phyloP scores from a whole-genome alignment of 2,888 invertebrate genomes.

The Cataglyphis albicans region DNA sequence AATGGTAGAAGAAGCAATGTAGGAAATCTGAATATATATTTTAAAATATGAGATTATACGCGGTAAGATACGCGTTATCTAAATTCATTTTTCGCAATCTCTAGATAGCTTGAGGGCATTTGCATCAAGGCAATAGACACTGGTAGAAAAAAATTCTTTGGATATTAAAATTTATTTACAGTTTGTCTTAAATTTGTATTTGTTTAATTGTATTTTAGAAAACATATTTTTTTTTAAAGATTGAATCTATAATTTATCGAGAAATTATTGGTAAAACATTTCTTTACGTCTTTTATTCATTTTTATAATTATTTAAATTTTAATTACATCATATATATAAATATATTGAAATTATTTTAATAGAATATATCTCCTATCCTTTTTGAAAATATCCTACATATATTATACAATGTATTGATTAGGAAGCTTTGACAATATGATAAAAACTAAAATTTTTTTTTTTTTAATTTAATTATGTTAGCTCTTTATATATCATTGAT shows the following conservation, averaged over 20 bases:
- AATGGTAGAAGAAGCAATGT: neutral
- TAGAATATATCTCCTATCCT: conserved; percentile 1
- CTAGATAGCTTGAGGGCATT: neutral
- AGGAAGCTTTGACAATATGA: conserved; percentile 58
- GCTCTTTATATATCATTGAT: neutral
- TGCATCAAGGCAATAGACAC: neutral
- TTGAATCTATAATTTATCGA: conserved; percentile 12
- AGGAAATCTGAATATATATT: conserved; percentile 13
- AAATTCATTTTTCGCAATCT: conserved; percentile 23
- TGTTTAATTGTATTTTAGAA: conserved; percentile 36
- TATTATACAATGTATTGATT: neutral
- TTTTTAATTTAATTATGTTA: conserved; percentile 19
- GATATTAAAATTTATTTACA: neutral
- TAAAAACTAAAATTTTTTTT: neutral
- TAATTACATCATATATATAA: neutral
- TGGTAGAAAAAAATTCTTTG: neutral
- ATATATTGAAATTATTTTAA: neutral
- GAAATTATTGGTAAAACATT: neutral
- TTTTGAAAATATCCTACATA: neutral
- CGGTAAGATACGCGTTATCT: conserved; percentile 15
- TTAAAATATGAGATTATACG: neutral
- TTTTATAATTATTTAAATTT: conserved; percentile 8
- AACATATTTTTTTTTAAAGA: conserved; percentile 36
- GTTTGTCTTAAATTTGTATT: conserved; percentile 51
- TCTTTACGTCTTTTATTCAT: neutral